Evolutionary conservation across 2,888 invertebrate species (phyloP).

Genomic region (Seira ritae): DNA sequence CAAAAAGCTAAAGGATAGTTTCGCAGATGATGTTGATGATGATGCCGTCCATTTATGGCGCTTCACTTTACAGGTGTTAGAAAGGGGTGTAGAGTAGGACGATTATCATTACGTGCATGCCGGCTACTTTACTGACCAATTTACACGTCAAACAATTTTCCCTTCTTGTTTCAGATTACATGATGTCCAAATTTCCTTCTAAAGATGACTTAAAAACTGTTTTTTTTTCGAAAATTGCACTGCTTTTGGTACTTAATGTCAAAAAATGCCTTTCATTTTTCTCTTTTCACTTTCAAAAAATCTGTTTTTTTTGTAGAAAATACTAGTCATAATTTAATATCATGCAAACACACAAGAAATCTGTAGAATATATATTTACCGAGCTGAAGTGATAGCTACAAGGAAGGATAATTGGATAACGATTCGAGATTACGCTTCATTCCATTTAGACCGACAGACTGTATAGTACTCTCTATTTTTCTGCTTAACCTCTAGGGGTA

Average conservation of each 20-base stretch:
- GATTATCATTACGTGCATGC: conserved; percentile 10
- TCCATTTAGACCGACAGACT: too few species aligned
- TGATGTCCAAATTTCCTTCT: not conserved
- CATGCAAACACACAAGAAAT: not conserved
- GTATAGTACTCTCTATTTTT: not conserved
- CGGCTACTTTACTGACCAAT: not conserved
- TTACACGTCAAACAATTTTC: conserved; percentile 2
- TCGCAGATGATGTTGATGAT: conserved; percentile 30
- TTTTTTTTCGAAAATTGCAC: not conserved
- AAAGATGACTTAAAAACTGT: not conserved
- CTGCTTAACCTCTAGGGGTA: not conserved
- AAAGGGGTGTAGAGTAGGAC: conserved; percentile 49
- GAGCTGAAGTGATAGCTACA: not conserved
- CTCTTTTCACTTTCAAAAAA: conserved; percentile 18
- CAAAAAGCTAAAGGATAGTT: conserved; percentile 20
- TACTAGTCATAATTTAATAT: not conserved
- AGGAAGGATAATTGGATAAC: not conserved
- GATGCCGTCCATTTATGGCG: conserved; percentile 47
- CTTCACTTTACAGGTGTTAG: conserved; percentile 53
- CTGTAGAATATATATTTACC: too few species aligned
- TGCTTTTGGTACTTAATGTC: not conserved
- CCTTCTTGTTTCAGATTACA: not conserved
- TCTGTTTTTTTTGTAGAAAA: too few species aligned
- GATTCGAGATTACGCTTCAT: not conserved
- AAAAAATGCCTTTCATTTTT: conserved; percentile 4